Conservation (phyloP, 2,113 vertebrate genomes). For the Haliaeetus leucogaster region DNA sequence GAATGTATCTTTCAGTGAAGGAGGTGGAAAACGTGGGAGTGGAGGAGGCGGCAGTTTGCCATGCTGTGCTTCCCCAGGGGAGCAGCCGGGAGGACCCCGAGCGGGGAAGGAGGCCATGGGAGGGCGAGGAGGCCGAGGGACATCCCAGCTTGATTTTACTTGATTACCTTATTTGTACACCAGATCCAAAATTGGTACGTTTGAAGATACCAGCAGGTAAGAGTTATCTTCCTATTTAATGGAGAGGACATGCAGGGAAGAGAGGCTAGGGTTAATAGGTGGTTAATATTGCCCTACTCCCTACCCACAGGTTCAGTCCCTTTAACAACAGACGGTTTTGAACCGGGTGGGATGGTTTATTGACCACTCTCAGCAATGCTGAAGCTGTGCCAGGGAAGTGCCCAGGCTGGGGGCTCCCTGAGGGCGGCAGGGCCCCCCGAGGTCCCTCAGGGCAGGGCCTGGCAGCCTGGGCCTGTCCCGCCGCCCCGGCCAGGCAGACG, state of each 20-base stretch:
- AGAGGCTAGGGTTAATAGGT: not conserved
- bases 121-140: not conserved
- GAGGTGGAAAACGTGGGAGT: not conserved
- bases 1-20: not conserved
- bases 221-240: not conserved
- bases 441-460: not conserved
- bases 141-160: not conserved
- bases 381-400: not conserved
- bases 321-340: not conserved
- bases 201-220: not conserved
- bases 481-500: not conserved
- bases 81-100: not conserved
- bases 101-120: rapidly evolving
- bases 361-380: not conserved
- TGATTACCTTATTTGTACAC: not conserved
- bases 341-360: not conserved
- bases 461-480: rapidly evolving
- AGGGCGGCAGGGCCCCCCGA: rapidly evolving
- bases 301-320: not conserved
- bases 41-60: rapidly evolving
- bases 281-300: not conserved
- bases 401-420: no score
- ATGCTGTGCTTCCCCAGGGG: not conserved
- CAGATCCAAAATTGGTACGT: not conserved
- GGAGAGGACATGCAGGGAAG: not conserved